phyloP scores from a whole-genome alignment of 2,797 vertebrate species.

The Tiaroga cobitis region DNA sequence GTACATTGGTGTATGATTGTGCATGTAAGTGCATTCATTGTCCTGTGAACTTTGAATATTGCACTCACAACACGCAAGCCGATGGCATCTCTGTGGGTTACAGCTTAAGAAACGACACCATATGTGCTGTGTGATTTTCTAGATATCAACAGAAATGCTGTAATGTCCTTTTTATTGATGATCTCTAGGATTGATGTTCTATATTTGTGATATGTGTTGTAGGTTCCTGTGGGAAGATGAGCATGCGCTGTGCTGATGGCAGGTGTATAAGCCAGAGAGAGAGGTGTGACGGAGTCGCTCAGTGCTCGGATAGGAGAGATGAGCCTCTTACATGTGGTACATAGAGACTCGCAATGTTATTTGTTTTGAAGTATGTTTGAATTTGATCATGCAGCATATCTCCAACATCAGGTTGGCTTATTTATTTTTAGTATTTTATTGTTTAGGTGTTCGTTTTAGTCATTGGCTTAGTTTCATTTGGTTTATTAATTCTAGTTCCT shows the following conservation, averaged over 20 bases:
- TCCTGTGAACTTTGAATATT: background rate
- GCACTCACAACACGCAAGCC: background rate
- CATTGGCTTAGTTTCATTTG: background rate
- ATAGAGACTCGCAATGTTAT: background rate
- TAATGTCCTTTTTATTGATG: background rate
- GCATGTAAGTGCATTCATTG: background rate
- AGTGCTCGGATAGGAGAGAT: slow-evolving; percentile 85
- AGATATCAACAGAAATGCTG: too few relatives aligned
- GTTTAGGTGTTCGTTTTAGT: background rate
- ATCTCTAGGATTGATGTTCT: background rate
- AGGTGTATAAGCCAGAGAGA: slow-evolving; percentile 78
- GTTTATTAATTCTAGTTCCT: background rate
- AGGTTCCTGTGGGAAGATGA: slow-evolving; percentile 66
- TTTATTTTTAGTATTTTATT: background rate
- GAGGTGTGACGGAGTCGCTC: slow-evolving; percentile 79
- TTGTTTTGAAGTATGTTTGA: too few relatives aligned
- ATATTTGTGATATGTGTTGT: background rate
- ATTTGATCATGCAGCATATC: background rate
- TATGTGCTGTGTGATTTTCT: too few relatives aligned
- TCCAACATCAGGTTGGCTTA: too few relatives aligned
- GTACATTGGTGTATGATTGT: background rate
- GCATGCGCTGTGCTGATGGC: slow-evolving; percentile 78
- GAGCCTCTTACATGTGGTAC: slow-evolving; percentile 84
- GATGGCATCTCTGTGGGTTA: background rate
- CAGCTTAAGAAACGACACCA: background rate